These are phyloP conservation scores for Fabriciana adippe DNA, from an alignment of 2,888 invertebrate species.

Conservation along the genomic window DNA sequence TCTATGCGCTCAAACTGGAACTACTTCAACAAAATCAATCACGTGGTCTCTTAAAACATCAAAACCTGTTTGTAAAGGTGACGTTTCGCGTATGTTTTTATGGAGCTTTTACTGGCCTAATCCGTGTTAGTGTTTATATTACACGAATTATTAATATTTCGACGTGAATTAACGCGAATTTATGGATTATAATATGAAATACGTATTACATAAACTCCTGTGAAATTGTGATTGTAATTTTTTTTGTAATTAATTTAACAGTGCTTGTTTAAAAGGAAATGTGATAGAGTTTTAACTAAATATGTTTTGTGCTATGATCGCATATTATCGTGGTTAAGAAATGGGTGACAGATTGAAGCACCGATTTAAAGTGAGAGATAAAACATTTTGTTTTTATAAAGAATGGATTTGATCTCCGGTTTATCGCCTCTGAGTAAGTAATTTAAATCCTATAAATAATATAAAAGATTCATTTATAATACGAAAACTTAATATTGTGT, in stretches of 20 bases:
- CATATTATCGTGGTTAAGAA: slow-evolving; percentile 60
- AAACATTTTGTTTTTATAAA: slow-evolving; percentile 58
- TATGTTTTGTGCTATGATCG: slow-evolving; percentile 30
- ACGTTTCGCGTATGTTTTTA: slow-evolving; percentile 72
- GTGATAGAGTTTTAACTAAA: slow-evolving; percentile 48
- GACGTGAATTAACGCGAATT: slow-evolving; percentile 21
- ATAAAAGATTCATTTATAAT: not conserved
- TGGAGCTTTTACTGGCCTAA: slow-evolving; percentile 52
- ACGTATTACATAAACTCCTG: slow-evolving; percentile 1
- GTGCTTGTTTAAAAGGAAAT: slow-evolving; percentile 44
- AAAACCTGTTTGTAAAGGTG: slow-evolving; percentile 73
- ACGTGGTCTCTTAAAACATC: slow-evolving; percentile 61
- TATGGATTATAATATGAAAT: slow-evolving; percentile 14
- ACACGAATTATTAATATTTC: slow-evolving; percentile 28
- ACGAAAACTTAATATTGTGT: too few relatives aligned
- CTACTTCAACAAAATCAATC: slow-evolving; percentile 55
- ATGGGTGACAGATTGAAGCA: slow-evolving; percentile 77
- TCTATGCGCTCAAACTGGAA: slow-evolving; percentile 52
- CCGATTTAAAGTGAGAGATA: slow-evolving; percentile 74
- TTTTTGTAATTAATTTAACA: not conserved
- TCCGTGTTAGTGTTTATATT: slow-evolving; percentile 41
- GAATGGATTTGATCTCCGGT: slow-evolving; percentile 74
- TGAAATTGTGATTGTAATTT: slow-evolving; percentile 7
- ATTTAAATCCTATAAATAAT: not conserved
- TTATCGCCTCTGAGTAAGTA: slow-evolving; percentile 70